Evolutionary conservation across 2,888 invertebrate species (phyloP), one percentile per base, ranked within the genome.

Genomic region (Caprella mutica): DNA sequence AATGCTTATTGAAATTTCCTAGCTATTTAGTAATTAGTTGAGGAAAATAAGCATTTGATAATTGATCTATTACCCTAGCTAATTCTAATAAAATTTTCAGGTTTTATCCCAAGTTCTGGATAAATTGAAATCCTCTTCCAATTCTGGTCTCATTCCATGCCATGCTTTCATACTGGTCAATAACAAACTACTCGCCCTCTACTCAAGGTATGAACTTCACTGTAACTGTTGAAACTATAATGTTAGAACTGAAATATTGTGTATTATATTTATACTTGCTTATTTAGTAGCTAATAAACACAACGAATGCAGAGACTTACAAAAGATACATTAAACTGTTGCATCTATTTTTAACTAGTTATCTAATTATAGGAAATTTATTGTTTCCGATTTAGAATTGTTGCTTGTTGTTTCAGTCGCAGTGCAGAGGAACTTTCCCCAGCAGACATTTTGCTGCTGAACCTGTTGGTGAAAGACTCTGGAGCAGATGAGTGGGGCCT

Each of bases 151-250:
- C 29, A 19, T 56, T 9, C 59, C 63, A 17, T 54, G 59, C 21
- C 63, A 63, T 59, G 63, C 63, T 24, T 38, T 63, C 6, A 57
- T 63, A 19, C 59, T 63, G 46, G 59, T 63, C 42, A 56, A 57
- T 40, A 63, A 59, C 30, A 63, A 63, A 39, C 44, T 63, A 17
- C 50, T 63, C 19, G 59, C 59, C 9, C 55, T 63, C 12, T 63
- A 63, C 26, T 63, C 63, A 2, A 57, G 60, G 60, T 61, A 35
- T 14, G 33, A 17, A 17, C 5, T 8, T n/a, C n/a, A n/a, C n/a
- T n/a, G n/a, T n/a, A n/a, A n/a, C 8, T 33, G 35, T 33, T 8
- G 9, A 33, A 33, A 12, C 14, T 33, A 8, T 12, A 33, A 33
- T 14, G 35, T 12, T 33, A 12, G 35, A 33, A 33, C 9, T 33